phyloP scores from a whole-genome alignment of 2,113 vertebrate genomes.

The Promerops cafer region DNA sequence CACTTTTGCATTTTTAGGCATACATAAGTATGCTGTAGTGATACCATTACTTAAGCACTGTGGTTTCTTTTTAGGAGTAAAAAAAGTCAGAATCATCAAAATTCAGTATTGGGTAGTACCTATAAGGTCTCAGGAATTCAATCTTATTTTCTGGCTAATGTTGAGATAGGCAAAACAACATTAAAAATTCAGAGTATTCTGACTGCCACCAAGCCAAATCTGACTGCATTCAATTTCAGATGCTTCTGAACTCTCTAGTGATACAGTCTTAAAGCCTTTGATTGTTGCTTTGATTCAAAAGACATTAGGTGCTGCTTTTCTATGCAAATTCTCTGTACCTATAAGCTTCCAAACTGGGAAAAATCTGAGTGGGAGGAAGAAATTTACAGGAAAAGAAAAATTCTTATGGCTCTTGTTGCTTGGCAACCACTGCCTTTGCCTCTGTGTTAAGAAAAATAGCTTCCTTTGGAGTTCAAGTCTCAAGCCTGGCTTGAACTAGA shows the following conservation, averaged over 20 bases:
- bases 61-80: neutral
- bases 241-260: neutral
- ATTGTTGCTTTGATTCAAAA: neutral
- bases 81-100: neutral
- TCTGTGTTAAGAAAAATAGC: slow-evolving; percentile 52
- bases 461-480: slow-evolving; percentile 44
- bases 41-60: neutral
- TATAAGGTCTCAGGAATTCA: neutral
- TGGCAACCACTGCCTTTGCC: slow-evolving; percentile 69
- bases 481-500: neutral
- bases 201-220: neutral
- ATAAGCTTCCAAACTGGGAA: slow-evolving; percentile 36
- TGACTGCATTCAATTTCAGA: neutral
- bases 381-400: slow-evolving; percentile 17
- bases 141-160: neutral
- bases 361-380: slow-evolving; percentile 54
- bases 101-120: neutral
- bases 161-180: neutral
- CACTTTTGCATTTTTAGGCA: neutral
- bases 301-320: slow-evolving; percentile 17
- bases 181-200: slow-evolving; percentile 5
- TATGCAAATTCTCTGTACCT: slow-evolving; percentile 19
- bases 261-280: neutral
- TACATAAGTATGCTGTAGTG: neutral
- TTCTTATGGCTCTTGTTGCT: slow-evolving; percentile 60